Percentiles rank a stretch among this genome's conserved stretches.
Evolutionary conservation across 2,113 vertebrate genomes (phyloP).

Genomic region (Ictidomys tridecemlineatus): DNA sequence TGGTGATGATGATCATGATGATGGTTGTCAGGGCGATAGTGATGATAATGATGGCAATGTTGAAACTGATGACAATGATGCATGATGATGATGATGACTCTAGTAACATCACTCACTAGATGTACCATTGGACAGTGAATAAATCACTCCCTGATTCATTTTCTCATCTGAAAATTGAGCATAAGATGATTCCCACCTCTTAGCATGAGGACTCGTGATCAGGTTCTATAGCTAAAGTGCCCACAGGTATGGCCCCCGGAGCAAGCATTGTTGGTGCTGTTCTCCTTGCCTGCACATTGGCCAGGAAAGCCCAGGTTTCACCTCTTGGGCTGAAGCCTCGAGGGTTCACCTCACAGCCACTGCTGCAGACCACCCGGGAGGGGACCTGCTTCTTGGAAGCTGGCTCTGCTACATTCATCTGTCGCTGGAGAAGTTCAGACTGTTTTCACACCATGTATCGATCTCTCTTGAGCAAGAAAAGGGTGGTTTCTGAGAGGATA

Average conservation of each 20-base stretch:
- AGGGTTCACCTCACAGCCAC: not conserved
- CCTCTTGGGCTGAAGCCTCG: not conserved
- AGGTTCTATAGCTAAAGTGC: not conserved
- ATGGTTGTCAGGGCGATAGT: too few relatives aligned
- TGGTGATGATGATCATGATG: not conserved
- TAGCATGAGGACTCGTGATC: too few relatives aligned
- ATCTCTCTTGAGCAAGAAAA: not conserved
- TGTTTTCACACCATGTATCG: not conserved
- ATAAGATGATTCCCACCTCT: not conserved
- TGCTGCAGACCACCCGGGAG: not conserved
- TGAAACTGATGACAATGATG: not conserved
- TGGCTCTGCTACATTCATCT: not conserved
- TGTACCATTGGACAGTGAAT: not conserved
- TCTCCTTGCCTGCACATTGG: not conserved
- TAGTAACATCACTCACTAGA: not conserved
- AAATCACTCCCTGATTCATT: not conserved
- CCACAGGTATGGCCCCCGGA: too few relatives aligned
- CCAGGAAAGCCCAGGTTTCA: not conserved
- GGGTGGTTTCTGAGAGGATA: not conserved
- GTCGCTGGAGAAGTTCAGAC: not conserved
- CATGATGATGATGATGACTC: not conserved
- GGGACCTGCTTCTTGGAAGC: not conserved
- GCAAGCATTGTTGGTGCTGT: accelerated
- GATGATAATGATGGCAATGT: accelerated
- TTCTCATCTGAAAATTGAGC: not conserved